Percentiles rank a stretch among this genome's conserved stretches.
Evolutionary conservation across 37 sponge, comb jelly and placozoan species (phyloP).

Genomic region (Oopsacas minuta): DNA sequence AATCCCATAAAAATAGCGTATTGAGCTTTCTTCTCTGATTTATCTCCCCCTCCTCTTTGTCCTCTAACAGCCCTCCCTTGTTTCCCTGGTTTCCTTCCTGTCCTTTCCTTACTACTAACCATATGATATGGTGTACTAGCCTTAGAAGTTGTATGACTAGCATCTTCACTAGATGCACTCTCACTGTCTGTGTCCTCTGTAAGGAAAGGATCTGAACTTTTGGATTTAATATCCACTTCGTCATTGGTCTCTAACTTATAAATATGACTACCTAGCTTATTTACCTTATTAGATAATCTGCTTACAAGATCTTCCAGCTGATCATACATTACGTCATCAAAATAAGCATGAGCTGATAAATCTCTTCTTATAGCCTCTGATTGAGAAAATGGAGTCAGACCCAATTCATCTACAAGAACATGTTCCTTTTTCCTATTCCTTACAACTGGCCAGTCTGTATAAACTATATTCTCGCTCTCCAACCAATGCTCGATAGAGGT

Average conservation of each 20-base stretch:
- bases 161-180: not conserved
- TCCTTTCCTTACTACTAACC: not conserved
- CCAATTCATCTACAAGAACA: not conserved
- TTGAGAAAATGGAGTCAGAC: not conserved
- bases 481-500: not conserved
- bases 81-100: not conserved
- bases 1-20: constrained; percentile 1
- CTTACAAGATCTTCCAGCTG: not conserved
- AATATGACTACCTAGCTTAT: not conserved
- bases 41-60: not conserved
- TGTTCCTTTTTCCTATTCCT: not conserved
- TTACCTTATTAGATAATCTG: not conserved
- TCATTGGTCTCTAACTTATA: not conserved
- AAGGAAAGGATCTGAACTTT: not conserved
- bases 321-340: not conserved
- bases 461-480: not conserved
- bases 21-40: not conserved
- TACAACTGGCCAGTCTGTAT: not conserved
- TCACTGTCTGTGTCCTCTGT: not conserved
- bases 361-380: not conserved
- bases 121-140: not conserved
- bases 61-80: not conserved
- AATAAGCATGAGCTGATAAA: not conserved
- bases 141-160: not conserved
- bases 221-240: not conserved